Percentiles rank a stretch among this genome's conserved stretches.
Evolutionary conservation across 2,113 vertebrate genomes (phyloP).

Genomic region (Heterochromis multidens): DNA sequence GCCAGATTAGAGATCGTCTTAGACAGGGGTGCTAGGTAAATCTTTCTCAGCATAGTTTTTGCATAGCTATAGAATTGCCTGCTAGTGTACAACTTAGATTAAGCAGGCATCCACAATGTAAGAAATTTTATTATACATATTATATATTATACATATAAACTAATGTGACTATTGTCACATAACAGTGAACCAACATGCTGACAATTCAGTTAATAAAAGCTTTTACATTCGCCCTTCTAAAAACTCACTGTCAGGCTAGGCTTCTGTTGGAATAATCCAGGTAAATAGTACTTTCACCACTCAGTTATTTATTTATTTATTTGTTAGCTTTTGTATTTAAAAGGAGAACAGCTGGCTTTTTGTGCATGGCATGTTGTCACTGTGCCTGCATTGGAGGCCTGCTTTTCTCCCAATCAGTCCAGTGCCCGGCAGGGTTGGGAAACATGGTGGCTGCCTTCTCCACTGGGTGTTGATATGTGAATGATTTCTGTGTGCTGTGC

Average conservation of each 20-base stretch:
- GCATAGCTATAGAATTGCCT: not conserved
- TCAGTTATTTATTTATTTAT: not conserved
- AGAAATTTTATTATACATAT: too few species aligned
- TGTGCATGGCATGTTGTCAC: not conserved
- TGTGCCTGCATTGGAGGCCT: not conserved
- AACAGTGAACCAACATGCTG: not conserved
- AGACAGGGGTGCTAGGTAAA: not conserved
- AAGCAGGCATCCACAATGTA: not conserved
- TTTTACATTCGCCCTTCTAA: not conserved
- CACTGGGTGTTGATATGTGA: too few species aligned
- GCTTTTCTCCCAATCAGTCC: not conserved
- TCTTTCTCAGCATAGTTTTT: not conserved
- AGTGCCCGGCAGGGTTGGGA: rapidly evolving
- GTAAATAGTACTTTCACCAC: not conserved
- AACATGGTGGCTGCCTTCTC: not conserved
- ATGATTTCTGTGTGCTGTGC: too few species aligned
- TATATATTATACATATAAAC: not conserved
- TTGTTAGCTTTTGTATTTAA: not conserved
- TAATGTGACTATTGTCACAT: not conserved
- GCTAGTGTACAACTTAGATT: rapidly evolving
- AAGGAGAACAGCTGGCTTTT: not conserved
- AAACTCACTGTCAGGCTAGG: not conserved
- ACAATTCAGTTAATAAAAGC: not conserved
- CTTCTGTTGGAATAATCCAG: not conserved
- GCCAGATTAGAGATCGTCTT: not conserved